These are phyloP conservation scores for Nycticryphes semicollaris DNA, from an alignment of 2,113 vertebrate genomes.

Conservation along the genomic window DNA sequence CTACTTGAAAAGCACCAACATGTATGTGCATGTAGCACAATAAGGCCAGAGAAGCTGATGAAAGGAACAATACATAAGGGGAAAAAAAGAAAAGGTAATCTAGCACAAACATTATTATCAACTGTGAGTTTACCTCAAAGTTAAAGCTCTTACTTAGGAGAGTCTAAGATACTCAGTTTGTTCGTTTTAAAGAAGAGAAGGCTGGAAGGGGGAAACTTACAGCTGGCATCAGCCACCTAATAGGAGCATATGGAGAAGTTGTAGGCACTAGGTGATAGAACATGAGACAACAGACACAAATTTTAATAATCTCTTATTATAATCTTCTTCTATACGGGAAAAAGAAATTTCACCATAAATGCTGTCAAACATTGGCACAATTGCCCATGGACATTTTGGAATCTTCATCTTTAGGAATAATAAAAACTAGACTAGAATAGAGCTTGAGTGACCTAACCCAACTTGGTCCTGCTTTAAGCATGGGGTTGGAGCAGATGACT, in stretches of 20 bases:
- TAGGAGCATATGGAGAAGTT: background rate
- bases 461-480: background rate
- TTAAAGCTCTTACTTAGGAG: background rate
- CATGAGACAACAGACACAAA: background rate
- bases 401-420: background rate
- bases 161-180: background rate
- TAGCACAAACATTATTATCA: background rate
- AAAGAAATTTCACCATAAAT: background rate
- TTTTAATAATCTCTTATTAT: background rate
- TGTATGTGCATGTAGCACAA: background rate
- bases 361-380: background rate
- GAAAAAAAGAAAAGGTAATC: no score
- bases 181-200: background rate
- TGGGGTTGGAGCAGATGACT: background rate
- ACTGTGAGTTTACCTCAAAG: background rate
- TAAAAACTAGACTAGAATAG: background rate
- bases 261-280: background rate
- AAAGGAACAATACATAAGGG: background rate
- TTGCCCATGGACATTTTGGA: background rate
- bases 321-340: background rate
- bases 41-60: background rate
- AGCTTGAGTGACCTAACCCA: background rate
- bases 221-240: background rate
- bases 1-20: background rate
- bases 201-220: background rate